Base-by-base conservation (phyloP, 2,797 vertebrate genomes). In the Acrossocheilus fasciatus region DNA sequence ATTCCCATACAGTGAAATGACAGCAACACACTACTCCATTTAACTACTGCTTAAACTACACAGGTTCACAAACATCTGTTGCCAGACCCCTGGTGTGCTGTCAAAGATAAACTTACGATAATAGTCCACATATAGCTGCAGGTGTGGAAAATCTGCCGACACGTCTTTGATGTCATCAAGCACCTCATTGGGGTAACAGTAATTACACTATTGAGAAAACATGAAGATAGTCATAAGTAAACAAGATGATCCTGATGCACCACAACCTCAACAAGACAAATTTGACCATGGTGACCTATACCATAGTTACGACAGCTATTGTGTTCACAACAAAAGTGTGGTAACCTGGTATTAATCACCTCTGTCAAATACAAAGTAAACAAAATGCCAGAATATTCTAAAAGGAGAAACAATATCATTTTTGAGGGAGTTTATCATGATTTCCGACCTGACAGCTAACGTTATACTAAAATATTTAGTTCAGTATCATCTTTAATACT, bases 81-180 rank as follows among this genome's bases (percentile, higher is more conserved):
- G 30, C 45, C 14, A 36, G 4, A 64, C 9, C 41, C 6, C 26
- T 12, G 23, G 14, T 52, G 66, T 54, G 23, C 66, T 82, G 34
- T 41, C 1, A 23, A n/a, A 83, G 2, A 73, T 59, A 15, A 41
- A 73, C 81, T 95, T 50, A 95, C 94, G 86, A 89, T 95, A 96
- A 47, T 92, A 93, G 43, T 95, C 94, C 20, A 92, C 90, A 14
- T 91, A 91, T 4, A 94, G 90, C 12, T 92, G 92, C 59, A 96
- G 93, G 54, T 95, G 93, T 81, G 86, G 76, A 64, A 92, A 96
- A 0, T 34, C 76, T 0, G 92, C 41, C 0, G 89, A 91, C 20
- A 93, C 94, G 12, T 23, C 62, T 82, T 74, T 89, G 41, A 95
- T 83, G 11, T 96, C 95, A 4, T 45, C 66, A 8, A 91, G 83